Evolutionary conservation across 2,888 invertebrate species (phyloP), one percentile per base, ranked within the genome.

Genomic region (Carabus problematicus): DNA sequence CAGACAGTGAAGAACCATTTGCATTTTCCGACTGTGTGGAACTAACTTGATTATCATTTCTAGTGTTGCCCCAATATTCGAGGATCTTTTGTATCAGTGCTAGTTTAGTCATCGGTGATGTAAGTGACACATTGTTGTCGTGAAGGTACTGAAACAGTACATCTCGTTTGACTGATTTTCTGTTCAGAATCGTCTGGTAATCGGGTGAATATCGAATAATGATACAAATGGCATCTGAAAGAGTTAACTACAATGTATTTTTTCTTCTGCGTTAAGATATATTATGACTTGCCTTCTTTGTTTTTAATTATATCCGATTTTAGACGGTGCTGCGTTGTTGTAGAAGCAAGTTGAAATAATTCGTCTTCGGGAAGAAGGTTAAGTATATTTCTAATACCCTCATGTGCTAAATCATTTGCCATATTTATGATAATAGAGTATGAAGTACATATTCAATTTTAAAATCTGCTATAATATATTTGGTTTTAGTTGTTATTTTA

Each of bases 71-170:
- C 86, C 86, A 87, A 72, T 78, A 83, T 14, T 81, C 75, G 0
- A 83, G 74, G 41, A 85, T 80, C 71, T 79, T 81, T 55, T 82
- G 80, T 8, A 86, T 80, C 4, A 88, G 75, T 49, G 82, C 80
- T 16, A 80, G 76, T 77, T 87, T 87, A 7, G 86, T 86, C n/a
- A 83, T 81, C 7, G 82, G 83, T 8, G 82, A 75, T 0, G 76
- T 76, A 6, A 85, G 78, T 3, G 81, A 72, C 0, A 87, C 77
- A 63, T 83, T 78, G 52, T 83, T 83, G 1, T 78, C 77, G 71
- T 85, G 83, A 12, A 87, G 75, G 74, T 88, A 88, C 62, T 81
- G 79, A 70, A 86, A 85, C 3, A 88, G 75, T 16, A 86, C 74
- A 43, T 86, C 85, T 74, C 82, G 84, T 0, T 86, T 86, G 1